These are phyloP conservation scores for Ormia ochracea DNA, from an alignment of 2,888 invertebrate genomes.

Conservation along the genomic window DNA sequence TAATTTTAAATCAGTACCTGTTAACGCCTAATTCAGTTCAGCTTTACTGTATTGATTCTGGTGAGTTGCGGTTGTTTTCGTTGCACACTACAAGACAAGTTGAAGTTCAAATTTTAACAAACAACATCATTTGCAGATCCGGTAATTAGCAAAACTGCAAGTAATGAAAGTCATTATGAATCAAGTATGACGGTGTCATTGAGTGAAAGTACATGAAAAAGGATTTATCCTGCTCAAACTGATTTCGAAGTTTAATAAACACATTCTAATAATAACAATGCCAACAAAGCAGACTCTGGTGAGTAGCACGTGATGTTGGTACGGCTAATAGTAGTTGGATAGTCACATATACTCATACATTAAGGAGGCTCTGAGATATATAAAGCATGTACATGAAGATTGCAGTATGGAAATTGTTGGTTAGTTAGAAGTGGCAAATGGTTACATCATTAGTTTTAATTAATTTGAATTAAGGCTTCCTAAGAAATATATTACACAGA, in stretches of 20 bases:
- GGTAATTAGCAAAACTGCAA: not conserved
- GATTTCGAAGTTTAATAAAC: conserved; percentile 1
- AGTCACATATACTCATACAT: not conserved
- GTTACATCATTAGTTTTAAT: no score
- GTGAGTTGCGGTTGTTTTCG: not conserved
- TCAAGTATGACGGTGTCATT: not conserved
- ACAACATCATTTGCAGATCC: not conserved
- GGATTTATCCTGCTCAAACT: not conserved
- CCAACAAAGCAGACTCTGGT: not conserved
- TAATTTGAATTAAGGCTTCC: no score
- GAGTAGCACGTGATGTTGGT: not conserved
- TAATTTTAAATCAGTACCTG: conserved; percentile 56
- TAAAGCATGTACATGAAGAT: not conserved
- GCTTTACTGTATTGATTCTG: conserved; percentile 28
- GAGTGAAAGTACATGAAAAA: not conserved
- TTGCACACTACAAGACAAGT: not conserved
- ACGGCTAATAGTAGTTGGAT: not conserved
- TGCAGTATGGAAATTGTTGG: no score
- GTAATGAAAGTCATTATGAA: not conserved
- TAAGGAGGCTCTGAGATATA: not conserved
- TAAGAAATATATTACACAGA: no score
- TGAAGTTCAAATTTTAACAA: not conserved
- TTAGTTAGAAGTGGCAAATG: no score
- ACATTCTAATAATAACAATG: conserved; percentile 10
- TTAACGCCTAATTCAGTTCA: conserved; percentile 54